Percentiles rank a stretch among this genome's conserved stretches.
Evolutionary conservation across 1,140 invertebrate species (phyloP).

Genomic region (Ruditapes philippinarum): DNA sequence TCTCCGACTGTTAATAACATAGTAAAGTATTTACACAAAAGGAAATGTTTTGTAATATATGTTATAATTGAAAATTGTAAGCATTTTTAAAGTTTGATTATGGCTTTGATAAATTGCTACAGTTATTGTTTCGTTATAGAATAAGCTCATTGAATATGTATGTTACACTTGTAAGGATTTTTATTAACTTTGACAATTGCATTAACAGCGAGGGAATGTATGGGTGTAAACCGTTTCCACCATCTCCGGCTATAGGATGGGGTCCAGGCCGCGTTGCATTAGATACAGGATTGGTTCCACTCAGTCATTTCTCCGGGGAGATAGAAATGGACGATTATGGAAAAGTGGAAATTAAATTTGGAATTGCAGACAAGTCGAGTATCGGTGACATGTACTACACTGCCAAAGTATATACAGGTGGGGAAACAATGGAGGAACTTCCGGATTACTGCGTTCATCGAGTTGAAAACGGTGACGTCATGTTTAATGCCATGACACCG

Average conservation of each 20-base stretch:
- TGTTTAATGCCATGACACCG: conserved; percentile 79
- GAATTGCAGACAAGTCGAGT: conserved; percentile 51
- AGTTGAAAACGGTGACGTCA: conserved; percentile 77
- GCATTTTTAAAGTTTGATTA: no score
- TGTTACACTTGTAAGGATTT: no score
- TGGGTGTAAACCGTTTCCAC: conserved; percentile 74
- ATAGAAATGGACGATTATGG: conserved; percentile 72
- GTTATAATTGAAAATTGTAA: no score
- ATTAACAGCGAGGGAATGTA: conserved; percentile 64
- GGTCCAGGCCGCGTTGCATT: conserved; percentile 72
- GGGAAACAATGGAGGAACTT: conserved; percentile 67
- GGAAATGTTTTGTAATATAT: no score
- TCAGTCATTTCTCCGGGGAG: conserved; percentile 77
- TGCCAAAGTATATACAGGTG: conserved; percentile 67
- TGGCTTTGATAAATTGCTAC: no score
- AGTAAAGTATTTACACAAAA: no score
- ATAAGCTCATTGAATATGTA: no score
- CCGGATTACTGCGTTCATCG: conserved; percentile 76
- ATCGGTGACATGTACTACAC: conserved; percentile 54
- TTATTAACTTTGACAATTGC: no score
- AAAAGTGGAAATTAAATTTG: conserved; percentile 77
- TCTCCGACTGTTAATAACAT: no score
- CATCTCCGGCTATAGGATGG: conserved; percentile 78
- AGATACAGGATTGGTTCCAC: conserved; percentile 74
- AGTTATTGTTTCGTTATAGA: no score